phyloP scores from a whole-genome alignment of 53 echinoderm and acorn worm species.

The Holothuria scabra region DNA sequence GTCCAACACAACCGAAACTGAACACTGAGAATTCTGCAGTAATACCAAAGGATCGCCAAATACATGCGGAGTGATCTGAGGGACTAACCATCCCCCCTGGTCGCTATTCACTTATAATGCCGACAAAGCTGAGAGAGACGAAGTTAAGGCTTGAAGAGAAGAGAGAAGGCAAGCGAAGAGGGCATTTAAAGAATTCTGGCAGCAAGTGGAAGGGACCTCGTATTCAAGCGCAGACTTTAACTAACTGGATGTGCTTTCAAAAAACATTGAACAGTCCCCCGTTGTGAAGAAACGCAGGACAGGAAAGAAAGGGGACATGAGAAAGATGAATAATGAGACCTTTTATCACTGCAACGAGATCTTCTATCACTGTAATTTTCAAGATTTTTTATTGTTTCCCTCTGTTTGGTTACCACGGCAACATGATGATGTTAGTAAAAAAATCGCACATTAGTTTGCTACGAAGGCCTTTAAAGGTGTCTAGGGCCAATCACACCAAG shows the following conservation, averaged over 20 bases:
- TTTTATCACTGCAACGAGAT: background rate
- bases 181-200: constrained; percentile 10
- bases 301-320: constrained; percentile 12
- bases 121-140: constrained; percentile 21
- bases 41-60: constrained; percentile 55
- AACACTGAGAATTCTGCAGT: constrained; percentile 52
- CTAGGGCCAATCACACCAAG: background rate
- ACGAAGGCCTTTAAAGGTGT: background rate
- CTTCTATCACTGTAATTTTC: background rate
- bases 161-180: constrained; percentile 38
- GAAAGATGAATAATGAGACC: background rate
- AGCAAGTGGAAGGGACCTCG: constrained; percentile 26
- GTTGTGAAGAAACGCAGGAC: background rate
- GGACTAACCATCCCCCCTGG: constrained; percentile 25
- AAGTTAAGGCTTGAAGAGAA: constrained; percentile 24
- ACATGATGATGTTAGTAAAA: background rate
- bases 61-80: constrained; percentile 30
- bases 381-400: background rate
- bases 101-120: background rate
- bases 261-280: background rate
- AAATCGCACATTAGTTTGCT: background rate
- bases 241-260: constrained; percentile 24
- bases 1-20: constrained; percentile 43
- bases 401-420: constrained; percentile 4
- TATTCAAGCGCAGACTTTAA: constrained; percentile 37